Evolutionary conservation across 92 coral and sea anemone species (phyloP), one percentile per base, ranked within the genome.

Genomic region (Palythoa heliodiscus): DNA sequence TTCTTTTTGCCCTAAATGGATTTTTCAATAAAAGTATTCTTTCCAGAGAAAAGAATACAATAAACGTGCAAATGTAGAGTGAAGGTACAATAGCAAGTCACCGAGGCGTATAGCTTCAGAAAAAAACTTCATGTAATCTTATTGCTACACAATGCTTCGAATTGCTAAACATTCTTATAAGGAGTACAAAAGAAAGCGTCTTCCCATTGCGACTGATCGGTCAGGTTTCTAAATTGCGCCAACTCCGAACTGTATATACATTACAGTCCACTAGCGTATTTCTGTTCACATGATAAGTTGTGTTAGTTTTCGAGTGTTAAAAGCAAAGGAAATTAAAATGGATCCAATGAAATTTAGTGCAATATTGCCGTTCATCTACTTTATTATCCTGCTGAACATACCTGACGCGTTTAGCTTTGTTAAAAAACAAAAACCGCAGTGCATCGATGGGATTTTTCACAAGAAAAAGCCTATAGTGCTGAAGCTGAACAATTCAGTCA

Each of bases 401-500:
- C 22, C 8, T 29, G 39, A 74, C 38, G 3, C 24, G 19, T 50
- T 15, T 47, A 93, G 78, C 4, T 13, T 47, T 13, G 67, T 16
- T 3, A 24, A 25, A 3, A 67, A 54, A 35, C 48, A 25, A 5
- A 15, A 53, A 55, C 11, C 12, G 53, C 80, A 91, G 43, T 95
- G 98, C 75, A 89, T 95, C n/a, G 69, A 92, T 15, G 98, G 98
- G 7, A 6, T 1, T 1, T 91, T 92, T 64, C 98, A 95, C 90
- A 95, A 94, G 75, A 64, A 78, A 1, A 85, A 73, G 24, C 98
- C 98, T 5, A n/a, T n/a, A 86, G 90, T 1, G 85, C 94, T 60
- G 95, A 91, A 83, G 86, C 82, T 2, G 79, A 61, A 3, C 73
- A 71, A 13, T 91, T 90, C 80, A 82, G 80, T 39, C 60, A 87